phyloP scores from a whole-genome alignment of 1,140 invertebrate genomes.

The Pantala flavescens region DNA sequence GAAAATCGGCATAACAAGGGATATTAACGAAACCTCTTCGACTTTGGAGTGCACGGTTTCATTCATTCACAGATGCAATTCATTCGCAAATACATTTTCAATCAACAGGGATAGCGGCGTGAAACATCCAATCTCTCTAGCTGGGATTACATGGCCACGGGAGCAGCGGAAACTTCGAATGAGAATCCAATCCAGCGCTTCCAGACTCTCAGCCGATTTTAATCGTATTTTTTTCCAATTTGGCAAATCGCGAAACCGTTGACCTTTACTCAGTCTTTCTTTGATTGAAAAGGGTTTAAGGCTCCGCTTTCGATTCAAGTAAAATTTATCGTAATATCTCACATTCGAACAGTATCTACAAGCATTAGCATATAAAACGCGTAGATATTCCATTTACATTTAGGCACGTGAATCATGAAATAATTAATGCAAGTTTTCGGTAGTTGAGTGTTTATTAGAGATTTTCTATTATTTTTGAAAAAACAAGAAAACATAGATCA shows the following conservation, averaged over 20 bases:
- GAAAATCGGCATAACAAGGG: background rate
- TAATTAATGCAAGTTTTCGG: too few relatives aligned
- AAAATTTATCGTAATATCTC: too few relatives aligned
- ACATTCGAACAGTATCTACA: too few relatives aligned
- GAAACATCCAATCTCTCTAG: slow-evolving; percentile 2
- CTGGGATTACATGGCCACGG: background rate
- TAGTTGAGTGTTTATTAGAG: too few relatives aligned
- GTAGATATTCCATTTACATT: too few relatives aligned
- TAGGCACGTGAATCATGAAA: too few relatives aligned
- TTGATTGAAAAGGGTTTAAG: background rate
- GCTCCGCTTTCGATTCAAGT: too few relatives aligned
- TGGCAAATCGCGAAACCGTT: background rate
- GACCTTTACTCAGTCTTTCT: background rate
- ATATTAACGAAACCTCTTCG: background rate
- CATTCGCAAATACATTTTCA: slow-evolving; percentile 7
- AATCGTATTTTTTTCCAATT: background rate
- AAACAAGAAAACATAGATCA: too few relatives aligned
- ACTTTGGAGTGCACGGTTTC: background rate
- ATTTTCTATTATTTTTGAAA: too few relatives aligned
- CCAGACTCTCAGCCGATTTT: too few relatives aligned
- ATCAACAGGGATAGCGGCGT: background rate
- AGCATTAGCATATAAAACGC: too few relatives aligned
- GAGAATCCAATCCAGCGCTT: background rate
- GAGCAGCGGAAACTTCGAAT: background rate
- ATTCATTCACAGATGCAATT: background rate